Conservation (phyloP, 2,888 invertebrate genomes). For the Aphelenchoides bicaudatus region DNA sequence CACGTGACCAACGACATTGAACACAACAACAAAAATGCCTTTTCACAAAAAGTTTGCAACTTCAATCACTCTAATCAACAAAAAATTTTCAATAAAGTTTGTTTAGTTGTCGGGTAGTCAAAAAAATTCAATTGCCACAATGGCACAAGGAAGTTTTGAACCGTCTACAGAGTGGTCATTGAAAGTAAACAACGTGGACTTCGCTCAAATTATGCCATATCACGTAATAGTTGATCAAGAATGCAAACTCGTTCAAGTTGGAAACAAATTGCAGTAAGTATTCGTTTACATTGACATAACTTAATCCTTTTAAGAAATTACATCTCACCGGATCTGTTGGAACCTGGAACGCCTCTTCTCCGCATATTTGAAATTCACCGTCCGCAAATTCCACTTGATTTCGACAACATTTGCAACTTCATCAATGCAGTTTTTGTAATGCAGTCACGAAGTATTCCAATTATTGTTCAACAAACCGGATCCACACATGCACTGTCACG, state of each 20-base stretch:
- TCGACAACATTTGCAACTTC: slow-evolving; percentile 51
- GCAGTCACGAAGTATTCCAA: slow-evolving; percentile 42
- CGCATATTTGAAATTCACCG: slow-evolving; percentile 49
- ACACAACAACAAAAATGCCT: too few relatives aligned
- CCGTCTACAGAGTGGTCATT: neutral
- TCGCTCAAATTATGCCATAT: slow-evolving; percentile 36
- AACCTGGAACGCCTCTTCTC: slow-evolving; percentile 42
- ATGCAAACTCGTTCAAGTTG: slow-evolving; percentile 45
- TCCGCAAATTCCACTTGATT: slow-evolving; percentile 53
- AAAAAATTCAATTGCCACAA: neutral
- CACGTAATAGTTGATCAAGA: slow-evolving; percentile 50
- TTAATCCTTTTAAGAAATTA: slow-evolving; percentile 37
- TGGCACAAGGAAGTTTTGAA: neutral
- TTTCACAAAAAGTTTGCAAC: too few relatives aligned
- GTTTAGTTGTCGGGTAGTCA: neutral
- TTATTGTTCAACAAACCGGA: slow-evolving; percentile 27
- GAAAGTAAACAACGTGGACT: slow-evolving; percentile 9
- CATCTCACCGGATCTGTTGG: slow-evolving; percentile 40
- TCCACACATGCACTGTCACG: neutral
- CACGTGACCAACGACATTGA: too few relatives aligned
- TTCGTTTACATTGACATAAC: slow-evolving; percentile 2
- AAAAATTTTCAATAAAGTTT: too few relatives aligned
- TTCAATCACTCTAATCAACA: too few relatives aligned
- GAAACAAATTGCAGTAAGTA: slow-evolving; percentile 43
- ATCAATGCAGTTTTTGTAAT: slow-evolving; percentile 55